phyloP scores from a whole-genome alignment of 2,888 invertebrate species.

The Xestia rhomboidea region DNA sequence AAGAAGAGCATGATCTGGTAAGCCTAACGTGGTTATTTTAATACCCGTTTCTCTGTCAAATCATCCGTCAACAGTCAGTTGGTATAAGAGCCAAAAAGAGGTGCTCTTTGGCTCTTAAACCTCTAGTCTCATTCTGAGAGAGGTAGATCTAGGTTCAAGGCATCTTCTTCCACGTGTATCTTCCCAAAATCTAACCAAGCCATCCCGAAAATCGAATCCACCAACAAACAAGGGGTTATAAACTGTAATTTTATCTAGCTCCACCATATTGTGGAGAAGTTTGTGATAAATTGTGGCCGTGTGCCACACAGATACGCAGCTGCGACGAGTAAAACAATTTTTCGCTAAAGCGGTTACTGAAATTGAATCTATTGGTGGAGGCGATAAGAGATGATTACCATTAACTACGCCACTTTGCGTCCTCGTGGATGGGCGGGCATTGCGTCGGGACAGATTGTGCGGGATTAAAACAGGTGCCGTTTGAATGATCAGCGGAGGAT shows the following conservation, averaged over 20 bases:
- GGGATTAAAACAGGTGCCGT: conserved; percentile 63
- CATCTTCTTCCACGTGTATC: not conserved
- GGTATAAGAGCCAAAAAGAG: not conserved
- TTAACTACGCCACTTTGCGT: conserved; percentile 67
- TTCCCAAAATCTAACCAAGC: conserved; percentile 16
- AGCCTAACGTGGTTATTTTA: not conserved
- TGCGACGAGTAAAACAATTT: conserved; percentile 87
- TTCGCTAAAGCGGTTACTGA: conserved; percentile 88
- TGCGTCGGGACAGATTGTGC: conserved; percentile 53
- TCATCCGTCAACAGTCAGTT: not conserved
- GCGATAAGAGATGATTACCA: conserved; percentile 81
- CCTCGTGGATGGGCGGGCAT: conserved; percentile 50
- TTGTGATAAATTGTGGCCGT: conserved; percentile 69
- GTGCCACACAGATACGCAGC: conserved; percentile 80
- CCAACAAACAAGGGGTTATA: conserved; percentile 64
- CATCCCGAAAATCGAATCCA: conserved; percentile 47
- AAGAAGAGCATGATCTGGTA: not conserved
- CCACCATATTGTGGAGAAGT: conserved; percentile 57
- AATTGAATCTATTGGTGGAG: conserved; percentile 85
- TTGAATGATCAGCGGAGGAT: conserved; percentile 43
- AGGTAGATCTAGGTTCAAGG: not conserved
- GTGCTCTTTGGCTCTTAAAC: too few species aligned
- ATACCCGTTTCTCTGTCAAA: not conserved
- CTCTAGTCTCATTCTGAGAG: too few species aligned
- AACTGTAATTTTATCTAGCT: conserved; percentile 70